Evolutionary conservation across 2,888 invertebrate species (phyloP).

Genomic region (Drosophila pegasa): DNA sequence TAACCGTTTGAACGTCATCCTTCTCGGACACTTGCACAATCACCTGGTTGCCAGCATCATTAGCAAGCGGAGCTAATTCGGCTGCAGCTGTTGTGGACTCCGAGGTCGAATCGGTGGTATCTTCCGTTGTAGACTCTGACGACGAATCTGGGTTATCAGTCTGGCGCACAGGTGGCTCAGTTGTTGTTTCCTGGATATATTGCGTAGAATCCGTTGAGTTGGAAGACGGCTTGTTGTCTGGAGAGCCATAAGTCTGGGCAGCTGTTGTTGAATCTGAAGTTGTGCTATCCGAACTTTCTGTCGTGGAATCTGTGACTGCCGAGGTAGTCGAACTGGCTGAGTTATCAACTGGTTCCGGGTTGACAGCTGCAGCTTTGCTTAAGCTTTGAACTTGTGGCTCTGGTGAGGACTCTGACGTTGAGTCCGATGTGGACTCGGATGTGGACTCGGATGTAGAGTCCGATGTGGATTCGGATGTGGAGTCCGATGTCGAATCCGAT

Average conservation of each 20-base stretch:
- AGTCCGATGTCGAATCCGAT: background rate
- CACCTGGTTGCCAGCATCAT: slow-evolving; percentile 1
- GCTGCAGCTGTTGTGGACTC: background rate
- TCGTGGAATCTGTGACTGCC: too few relatives aligned
- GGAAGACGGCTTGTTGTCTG: too few relatives aligned
- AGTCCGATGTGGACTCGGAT: too few relatives aligned
- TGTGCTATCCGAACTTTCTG: too few relatives aligned
- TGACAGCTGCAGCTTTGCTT: background rate
- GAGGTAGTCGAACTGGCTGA: too few relatives aligned
- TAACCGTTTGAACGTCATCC: slow-evolving; percentile 17
- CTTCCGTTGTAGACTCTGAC: background rate
- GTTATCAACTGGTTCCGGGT: too few relatives aligned
- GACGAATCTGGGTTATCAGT: background rate
- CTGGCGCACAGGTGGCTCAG: background rate
- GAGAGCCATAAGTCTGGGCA: too few relatives aligned
- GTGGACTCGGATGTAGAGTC: background rate
- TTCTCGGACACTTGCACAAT: slow-evolving; percentile 9
- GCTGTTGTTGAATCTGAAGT: too few relatives aligned
- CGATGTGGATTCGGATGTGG: background rate
- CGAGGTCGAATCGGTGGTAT: background rate
- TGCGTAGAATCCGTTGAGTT: background rate
- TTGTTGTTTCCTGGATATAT: background rate
- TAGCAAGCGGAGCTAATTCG: background rate
- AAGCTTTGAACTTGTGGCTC: background rate
- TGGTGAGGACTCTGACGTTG: too few relatives aligned